phyloP scores from a whole-genome alignment of 2,888 invertebrate genomes.

The Acheta domesticus region DNA sequence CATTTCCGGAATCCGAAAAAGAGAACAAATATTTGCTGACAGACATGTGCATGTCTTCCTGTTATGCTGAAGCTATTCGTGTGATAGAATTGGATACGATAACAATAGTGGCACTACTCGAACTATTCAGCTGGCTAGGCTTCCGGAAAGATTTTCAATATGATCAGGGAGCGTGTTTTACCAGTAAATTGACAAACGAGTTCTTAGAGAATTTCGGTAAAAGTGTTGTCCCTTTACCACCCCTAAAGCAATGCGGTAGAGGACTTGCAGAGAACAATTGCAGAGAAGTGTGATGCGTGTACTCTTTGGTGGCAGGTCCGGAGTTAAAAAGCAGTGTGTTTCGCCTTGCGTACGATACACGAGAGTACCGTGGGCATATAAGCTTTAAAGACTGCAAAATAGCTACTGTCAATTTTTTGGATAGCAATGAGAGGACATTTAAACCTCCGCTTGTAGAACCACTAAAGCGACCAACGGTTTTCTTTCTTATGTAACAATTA shows the following conservation, averaged over 20 bases:
- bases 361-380: no score
- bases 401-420: no score
- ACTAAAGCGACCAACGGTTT: no score
- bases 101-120: no score
- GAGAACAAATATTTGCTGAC: not conserved
- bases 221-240: not conserved
- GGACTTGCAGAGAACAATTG: no score
- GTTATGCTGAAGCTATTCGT: not conserved
- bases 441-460: no score
- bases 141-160: not conserved
- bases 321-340: no score
- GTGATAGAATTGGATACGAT: not conserved
- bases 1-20: not conserved
- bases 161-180: not conserved
- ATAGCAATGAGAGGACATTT: no score
- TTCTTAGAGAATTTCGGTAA: not conserved
- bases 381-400: no score
- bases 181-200: not conserved
- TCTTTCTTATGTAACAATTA: no score
- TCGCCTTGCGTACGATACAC: not conserved
- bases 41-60: not conserved
- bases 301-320: no score
- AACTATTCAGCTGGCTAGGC: not conserved
- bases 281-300: no score
- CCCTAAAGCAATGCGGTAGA: not conserved